Evolutionary conservation across 92 coral and sea anemone species (phyloP), one percentile per base, ranked within the genome.

Genomic region (Umimayanthus chanpuru): DNA sequence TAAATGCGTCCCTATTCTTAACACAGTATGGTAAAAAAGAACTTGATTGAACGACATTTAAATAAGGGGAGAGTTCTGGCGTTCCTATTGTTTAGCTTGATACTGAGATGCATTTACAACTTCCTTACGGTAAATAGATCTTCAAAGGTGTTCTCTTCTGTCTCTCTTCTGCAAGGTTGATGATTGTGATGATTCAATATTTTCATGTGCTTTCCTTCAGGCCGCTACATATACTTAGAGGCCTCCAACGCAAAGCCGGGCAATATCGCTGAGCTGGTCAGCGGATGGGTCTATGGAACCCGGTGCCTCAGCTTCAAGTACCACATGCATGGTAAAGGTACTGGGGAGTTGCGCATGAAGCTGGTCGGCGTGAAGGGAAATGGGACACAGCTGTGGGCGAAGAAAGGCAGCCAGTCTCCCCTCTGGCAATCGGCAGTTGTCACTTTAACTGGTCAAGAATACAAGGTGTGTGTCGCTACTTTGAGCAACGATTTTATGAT

Each of bases 321-420:
- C 29, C 93, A 94, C 82, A 94, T 94, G 96, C 90, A 78, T 30
- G 96, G 96, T 6, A 73, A 68, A 50, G 92, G 89, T 65, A 76
- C 84, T 5, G 90, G 89, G 6, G 90, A 89, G 77, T 89, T 94
- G 39, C 92, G 82, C 23, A 78, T 94, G 65, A 91, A 76, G 61
- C 90, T 85, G 36, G 83, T 81, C 0, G 85, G 88, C 71, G 65
- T 68, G 25, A 81, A 66, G 70, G 72, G 81, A 25, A 92, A 92
- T 14, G 36, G 73, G 25, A 92, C 92, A 20, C 81, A 81, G 28
- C 78, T 82, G 21, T 94, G 96, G 96, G 79, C 92, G 21, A 68
- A 39, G 20, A 84, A 40, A 39, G 95, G 96, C 16, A 85, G 88
- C 77, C 96, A 94, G 76, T 90, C 88, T 76, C 61, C 86, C 66